Conservation (phyloP, 2,888 invertebrate species). For the Patella ulyssiponensis region DNA sequence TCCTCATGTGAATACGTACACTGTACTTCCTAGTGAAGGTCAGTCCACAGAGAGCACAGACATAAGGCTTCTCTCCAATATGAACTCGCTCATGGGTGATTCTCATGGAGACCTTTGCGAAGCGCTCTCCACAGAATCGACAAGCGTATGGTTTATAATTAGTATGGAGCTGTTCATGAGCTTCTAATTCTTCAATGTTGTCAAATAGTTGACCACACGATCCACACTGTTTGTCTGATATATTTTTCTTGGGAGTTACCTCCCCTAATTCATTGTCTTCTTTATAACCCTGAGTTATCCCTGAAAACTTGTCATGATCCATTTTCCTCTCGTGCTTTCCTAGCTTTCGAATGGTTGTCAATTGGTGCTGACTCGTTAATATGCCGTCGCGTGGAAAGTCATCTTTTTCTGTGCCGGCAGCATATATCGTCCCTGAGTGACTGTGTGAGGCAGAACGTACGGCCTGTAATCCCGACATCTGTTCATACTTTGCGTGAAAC, state of each 20-base stretch:
- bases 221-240: constrained; percentile 42
- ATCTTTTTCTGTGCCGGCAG: constrained; percentile 15
- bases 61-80: constrained; percentile 39
- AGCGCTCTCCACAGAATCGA: constrained; percentile 56
- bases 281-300: constrained; percentile 4
- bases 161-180: constrained; percentile 56
- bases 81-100: constrained; percentile 57
- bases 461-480: background rate
- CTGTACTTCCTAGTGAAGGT: constrained; percentile 55
- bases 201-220: constrained; percentile 56
- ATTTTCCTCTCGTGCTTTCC: background rate
- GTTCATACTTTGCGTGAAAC: background rate
- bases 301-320: background rate
- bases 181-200: constrained; percentile 49
- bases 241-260: constrained; percentile 12
- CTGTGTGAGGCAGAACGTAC: background rate
- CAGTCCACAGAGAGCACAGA: constrained; percentile 58
- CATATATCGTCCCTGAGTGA: background rate
- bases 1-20: constrained; percentile 53
- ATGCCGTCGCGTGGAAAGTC: constrained; percentile 5
- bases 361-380: constrained; percentile 1
- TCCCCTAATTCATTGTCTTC: constrained; percentile 17
- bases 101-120: constrained; percentile 52
- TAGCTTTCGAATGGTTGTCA: background rate
- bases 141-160: constrained; percentile 61